phyloP scores from a whole-genome alignment of 2,797 vertebrate species.

The Rhabdophis nuchalis region DNA sequence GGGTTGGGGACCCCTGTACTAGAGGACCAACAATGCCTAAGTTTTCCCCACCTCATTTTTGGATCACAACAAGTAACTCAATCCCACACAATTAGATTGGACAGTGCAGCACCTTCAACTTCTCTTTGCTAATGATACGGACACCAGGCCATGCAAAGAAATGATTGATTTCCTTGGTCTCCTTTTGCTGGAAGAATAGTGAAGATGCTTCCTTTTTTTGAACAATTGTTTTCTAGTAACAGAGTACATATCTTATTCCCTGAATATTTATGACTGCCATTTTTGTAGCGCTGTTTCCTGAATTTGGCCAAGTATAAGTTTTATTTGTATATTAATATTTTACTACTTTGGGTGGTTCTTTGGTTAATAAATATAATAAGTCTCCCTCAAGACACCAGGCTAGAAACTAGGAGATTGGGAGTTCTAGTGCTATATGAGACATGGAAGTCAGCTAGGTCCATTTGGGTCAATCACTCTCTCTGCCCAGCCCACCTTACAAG shows the following conservation, averaged over 20 bases:
- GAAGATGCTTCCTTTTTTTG: neutral
- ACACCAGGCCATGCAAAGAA: neutral
- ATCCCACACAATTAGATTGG: neutral
- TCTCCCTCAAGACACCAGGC: neutral
- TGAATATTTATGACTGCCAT: neutral
- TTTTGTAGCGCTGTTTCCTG: neutral
- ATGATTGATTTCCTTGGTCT: neutral
- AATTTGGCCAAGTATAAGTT: neutral
- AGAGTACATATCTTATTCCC: neutral
- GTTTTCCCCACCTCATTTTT: neutral
- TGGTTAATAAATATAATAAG: neutral
- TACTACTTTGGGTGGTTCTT: neutral
- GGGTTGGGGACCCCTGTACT: too few relatives aligned
- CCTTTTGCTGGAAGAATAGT: neutral
- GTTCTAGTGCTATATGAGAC: too few relatives aligned
- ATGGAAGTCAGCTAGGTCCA: too few relatives aligned
- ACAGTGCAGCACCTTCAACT: neutral
- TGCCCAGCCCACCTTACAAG: too few relatives aligned
- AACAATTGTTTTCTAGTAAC: neutral
- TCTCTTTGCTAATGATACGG: neutral
- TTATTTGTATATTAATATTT: neutral
- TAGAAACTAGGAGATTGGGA: too few relatives aligned
- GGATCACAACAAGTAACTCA: neutral
- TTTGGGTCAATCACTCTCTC: too few relatives aligned
- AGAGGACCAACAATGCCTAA: neutral